phyloP scores from a whole-genome alignment of 2,888 invertebrate species.

The Tetramorium bicarinatum region DNA sequence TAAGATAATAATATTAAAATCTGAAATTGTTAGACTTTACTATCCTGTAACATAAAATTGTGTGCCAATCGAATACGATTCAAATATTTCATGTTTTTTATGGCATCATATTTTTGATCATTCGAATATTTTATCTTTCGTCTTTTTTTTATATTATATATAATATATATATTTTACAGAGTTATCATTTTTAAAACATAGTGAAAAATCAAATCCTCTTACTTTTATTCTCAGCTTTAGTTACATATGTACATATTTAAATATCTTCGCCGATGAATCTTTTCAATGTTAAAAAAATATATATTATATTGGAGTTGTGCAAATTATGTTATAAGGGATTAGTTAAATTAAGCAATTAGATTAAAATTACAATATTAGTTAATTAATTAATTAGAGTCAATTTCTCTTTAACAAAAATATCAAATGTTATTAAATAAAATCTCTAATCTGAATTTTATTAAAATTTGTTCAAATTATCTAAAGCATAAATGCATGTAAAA shows the following conservation, averaged over 20 bases:
- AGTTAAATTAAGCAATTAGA: neutral
- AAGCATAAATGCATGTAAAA: neutral
- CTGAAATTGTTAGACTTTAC: neutral
- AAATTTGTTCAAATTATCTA: neutral
- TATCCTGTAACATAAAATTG: constrained; percentile 11
- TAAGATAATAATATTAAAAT: neutral
- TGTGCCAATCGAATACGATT: neutral
- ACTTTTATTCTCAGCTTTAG: neutral
- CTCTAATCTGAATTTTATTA: neutral
- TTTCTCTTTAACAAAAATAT: neutral
- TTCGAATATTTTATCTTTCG: neutral
- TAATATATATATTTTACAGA: neutral
- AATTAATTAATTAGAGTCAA: neutral
- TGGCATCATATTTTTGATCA: neutral
- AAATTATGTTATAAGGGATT: neutral
- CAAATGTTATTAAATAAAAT: neutral
- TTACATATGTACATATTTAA: constrained; percentile 10
- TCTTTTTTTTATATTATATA: constrained; percentile 28
- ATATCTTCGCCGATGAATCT: neutral
- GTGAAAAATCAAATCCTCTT: neutral
- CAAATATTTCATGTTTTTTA: constrained; percentile 13
- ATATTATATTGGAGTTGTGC: neutral
- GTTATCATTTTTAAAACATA: neutral
- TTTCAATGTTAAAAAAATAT: constrained; percentile 5
- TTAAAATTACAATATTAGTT: neutral